A percentile compares a stretch with the other conserved stretches of the same genome.
Conservation (phyloP, 2,797 vertebrate genomes). For the Bufotes viridis region DNA sequence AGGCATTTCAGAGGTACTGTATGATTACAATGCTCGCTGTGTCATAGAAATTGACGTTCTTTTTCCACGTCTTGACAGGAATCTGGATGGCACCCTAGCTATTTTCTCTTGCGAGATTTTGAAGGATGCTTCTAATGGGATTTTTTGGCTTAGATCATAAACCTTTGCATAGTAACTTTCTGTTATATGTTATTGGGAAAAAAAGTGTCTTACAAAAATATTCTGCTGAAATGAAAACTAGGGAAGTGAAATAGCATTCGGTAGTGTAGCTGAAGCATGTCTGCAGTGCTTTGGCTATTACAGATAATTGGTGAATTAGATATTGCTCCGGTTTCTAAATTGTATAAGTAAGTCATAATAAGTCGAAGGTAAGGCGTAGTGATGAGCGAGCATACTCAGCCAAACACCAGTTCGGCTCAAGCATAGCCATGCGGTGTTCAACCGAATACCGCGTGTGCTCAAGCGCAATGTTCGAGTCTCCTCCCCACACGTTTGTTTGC, state of each 20-base stretch:
- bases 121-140: slow-evolving; percentile 42
- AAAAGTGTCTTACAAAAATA: not conserved
- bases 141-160: slow-evolving; percentile 50
- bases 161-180: slow-evolving; percentile 41
- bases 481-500: too few relatives aligned
- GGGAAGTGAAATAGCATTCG: not conserved
- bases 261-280: not conserved
- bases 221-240: not conserved
- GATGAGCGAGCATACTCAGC: too few relatives aligned
- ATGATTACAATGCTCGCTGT: slow-evolving; percentile 50
- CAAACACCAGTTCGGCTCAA: too few relatives aligned
- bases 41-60: slow-evolving; percentile 58
- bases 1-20: slow-evolving; percentile 30
- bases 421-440: too few relatives aligned
- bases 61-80: slow-evolving; percentile 48
- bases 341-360: not conserved
- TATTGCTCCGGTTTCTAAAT: not conserved
- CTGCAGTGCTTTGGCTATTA: not conserved
- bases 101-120: slow-evolving; percentile 39
- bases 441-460: too few relatives aligned
- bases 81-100: slow-evolving; percentile 31
- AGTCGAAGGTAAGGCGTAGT: not conserved
- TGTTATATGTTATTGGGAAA: slow-evolving; percentile 7
- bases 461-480: too few relatives aligned
- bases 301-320: not conserved